These are phyloP conservation scores for Caenorhabditis japonica DNA, from an alignment of 2,888 invertebrate genomes.

Conservation along the genomic window DNA sequence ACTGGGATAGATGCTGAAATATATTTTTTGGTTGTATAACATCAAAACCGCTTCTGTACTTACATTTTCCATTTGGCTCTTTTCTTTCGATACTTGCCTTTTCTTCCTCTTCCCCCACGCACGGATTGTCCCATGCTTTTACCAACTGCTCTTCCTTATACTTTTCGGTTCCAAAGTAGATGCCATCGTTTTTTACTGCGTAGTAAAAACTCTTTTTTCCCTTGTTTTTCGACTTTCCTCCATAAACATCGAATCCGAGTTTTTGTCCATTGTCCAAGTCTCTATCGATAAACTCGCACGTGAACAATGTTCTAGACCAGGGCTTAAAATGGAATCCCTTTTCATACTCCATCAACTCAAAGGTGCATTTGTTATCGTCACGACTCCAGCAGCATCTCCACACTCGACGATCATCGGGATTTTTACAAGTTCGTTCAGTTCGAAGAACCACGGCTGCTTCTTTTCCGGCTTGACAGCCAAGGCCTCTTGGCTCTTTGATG, in stretches of 20 bases:
- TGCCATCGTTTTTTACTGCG: slow-evolving; percentile 49
- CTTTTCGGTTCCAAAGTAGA: slow-evolving; percentile 44
- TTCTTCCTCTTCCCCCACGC: slow-evolving; percentile 16
- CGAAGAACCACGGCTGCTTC: slow-evolving; percentile 41
- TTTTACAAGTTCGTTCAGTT: slow-evolving; percentile 38
- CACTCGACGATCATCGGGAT: slow-evolving; percentile 11
- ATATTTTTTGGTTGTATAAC: too few relatives aligned
- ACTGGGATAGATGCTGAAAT: too few relatives aligned
- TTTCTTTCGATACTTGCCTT: slow-evolving; percentile 1
- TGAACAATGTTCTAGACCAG: slow-evolving; percentile 27
- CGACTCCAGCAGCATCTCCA: slow-evolving; percentile 32
- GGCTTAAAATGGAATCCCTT: slow-evolving; percentile 39
- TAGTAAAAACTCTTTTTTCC: slow-evolving; percentile 42
- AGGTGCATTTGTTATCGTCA: slow-evolving; percentile 12
- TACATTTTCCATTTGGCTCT: too few relatives aligned
- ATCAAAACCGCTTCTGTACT: too few relatives aligned
- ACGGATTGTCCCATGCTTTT: slow-evolving; percentile 26
- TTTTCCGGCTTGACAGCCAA: slow-evolving; percentile 42
- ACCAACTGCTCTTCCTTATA: slow-evolving; percentile 22
- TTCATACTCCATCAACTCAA: slow-evolving; percentile 20
- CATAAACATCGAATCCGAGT: slow-evolving; percentile 51
- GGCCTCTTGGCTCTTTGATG: slow-evolving; percentile 21
- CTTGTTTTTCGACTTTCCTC: slow-evolving; percentile 43
- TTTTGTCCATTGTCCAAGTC: slow-evolving; percentile 28
- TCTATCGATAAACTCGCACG: slow-evolving; percentile 34